Evolutionary conservation across 2,797 vertebrate species (phyloP).

Genomic region (Calcarius lapponicus): DNA sequence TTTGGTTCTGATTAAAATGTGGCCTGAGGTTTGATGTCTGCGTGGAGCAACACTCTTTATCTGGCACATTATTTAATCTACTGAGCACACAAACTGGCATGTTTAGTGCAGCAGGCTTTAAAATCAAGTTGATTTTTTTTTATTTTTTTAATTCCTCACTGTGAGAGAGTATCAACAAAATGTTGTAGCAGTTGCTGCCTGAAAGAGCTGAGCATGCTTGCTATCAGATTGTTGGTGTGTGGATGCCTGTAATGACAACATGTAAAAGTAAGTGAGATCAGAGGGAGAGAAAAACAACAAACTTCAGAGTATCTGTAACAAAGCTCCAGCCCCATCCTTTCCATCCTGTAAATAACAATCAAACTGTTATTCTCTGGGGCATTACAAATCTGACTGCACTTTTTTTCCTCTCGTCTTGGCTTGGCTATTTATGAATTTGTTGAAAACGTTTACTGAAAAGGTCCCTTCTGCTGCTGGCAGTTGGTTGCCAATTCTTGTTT

Average conservation of each 20-base stretch:
- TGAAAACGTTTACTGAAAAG: not conserved
- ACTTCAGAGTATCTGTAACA: not conserved
- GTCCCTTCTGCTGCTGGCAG: conserved; percentile 31
- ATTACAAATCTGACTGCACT: not conserved
- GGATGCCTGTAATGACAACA: not conserved
- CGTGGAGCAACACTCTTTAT: not conserved
- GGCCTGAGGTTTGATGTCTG: conserved; percentile 2
- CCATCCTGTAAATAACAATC: not conserved
- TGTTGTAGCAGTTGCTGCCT: not conserved
- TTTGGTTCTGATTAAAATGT: conserved; percentile 38
- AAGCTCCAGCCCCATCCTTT: not conserved
- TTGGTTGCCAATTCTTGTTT: not conserved
- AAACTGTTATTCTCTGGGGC: not conserved
- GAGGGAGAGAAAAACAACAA: not conserved
- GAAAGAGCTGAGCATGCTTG: not conserved
- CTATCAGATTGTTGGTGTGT: not conserved
- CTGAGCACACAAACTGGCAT: not conserved
- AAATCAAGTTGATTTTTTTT: not conserved
- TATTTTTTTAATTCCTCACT: not conserved
- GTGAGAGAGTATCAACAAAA: not conserved
- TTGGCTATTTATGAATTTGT: not conserved
- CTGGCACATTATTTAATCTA: not conserved
- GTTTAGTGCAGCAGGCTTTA: not conserved
- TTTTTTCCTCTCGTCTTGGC: not conserved
- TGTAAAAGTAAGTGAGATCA: not conserved